These are phyloP conservation scores for Luffia ferchaultella DNA, from an alignment of 2,888 invertebrate genomes.

Conservation along the genomic window DNA sequence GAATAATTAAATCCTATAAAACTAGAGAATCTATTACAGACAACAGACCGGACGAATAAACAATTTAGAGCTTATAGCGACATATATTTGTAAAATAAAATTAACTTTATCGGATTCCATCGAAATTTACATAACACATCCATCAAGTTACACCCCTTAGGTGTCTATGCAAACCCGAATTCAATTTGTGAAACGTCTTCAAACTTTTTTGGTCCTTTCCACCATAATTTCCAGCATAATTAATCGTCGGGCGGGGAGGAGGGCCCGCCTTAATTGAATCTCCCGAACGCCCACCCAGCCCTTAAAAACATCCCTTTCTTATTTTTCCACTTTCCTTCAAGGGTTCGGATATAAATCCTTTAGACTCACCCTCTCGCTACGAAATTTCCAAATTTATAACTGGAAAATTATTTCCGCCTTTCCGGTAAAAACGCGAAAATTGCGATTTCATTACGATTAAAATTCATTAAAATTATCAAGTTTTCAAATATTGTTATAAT, in stretches of 20 bases:
- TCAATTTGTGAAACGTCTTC: neutral
- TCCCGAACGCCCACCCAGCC: conserved; percentile 36
- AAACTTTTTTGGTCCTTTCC: conserved; percentile 11
- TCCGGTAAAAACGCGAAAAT: too few species aligned
- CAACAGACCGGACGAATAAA: too few species aligned
- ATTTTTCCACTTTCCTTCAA: conserved; percentile 35
- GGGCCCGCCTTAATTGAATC: conserved; percentile 58
- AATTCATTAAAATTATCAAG: too few species aligned
- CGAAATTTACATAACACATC: neutral
- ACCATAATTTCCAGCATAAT: conserved; percentile 41
- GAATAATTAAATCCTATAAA: too few species aligned
- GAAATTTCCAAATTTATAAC: too few species aligned
- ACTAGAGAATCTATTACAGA: too few species aligned
- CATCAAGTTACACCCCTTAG: neutral
- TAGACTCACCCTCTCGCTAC: neutral
- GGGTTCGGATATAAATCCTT: conserved; percentile 1
- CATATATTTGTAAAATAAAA: too few species aligned
- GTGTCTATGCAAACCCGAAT: neutral
- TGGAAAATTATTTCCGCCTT: too few species aligned
- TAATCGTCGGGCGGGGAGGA: conserved; percentile 39
- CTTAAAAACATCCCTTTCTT: conserved; percentile 64
- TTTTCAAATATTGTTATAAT: too few species aligned
- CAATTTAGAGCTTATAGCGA: too few species aligned
- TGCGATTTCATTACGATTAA: too few species aligned
- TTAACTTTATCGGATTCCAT: neutral